Evolutionary conservation across 1,140 invertebrate species (phyloP), one percentile per base, ranked within the genome.

Genomic region (Heterodera schachtii): DNA sequence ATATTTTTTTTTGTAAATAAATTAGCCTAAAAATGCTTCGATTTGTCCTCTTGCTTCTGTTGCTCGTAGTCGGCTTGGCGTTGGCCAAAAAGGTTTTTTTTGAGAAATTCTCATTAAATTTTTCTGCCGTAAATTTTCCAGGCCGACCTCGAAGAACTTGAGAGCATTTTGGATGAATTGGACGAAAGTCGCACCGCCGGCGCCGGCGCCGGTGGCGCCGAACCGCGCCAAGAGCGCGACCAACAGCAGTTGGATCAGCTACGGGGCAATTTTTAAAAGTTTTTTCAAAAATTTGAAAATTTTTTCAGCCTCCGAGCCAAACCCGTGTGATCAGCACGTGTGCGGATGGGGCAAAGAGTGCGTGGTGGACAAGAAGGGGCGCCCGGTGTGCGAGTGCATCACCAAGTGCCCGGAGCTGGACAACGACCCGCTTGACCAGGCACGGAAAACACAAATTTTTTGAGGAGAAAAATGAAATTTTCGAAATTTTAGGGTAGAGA

Each of bases 341-440:
- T 97, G 95, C 90, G 94, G 94, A 79, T 94, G 95, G 83, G 95
- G 95, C 77, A 93, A 94, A 87, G 92, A 95, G 84, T 97, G 95
- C 87, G 93, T 94, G 88, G 91, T 95, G 82, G 90, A 90, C 82
- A 85, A 90, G 92, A 93, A 76, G 84, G 93, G 93, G 9, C 93
- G 93, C 80, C 94, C 95, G 8, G 92, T 93, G 84, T 97, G 96
- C 90, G 93, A 94, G 81, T 97, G 96, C 91, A 93, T 96, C 84
- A 93, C 93, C 76, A 92, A 92, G 21, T 97, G 95, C 86, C 94
- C 94, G 43, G 91, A 86, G 41, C 79, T 88, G 60, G 88, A 88
- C 75, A 81, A 87, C 1, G 87, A 89, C 71, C 89, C 89, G 73
- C 82, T 84, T 52, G 88, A 89, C 75, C 78, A 90, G 84, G 87